These are phyloP conservation scores for Toxonevra muliebris DNA, from an alignment of 2,888 invertebrate species.

Conservation along the genomic window DNA sequence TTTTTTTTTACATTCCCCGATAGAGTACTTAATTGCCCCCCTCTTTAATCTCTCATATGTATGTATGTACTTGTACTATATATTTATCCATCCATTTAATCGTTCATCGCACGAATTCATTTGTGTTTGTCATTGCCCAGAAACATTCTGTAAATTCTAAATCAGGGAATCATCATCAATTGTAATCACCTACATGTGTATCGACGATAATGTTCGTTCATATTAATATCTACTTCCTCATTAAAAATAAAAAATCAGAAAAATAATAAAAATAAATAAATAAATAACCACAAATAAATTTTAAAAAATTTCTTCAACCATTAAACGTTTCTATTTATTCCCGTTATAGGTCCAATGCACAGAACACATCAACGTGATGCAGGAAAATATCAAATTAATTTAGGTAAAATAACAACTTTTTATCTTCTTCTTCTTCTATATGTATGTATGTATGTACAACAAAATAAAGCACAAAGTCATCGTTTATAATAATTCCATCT, in stretches of 20 bases:
- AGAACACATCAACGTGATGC: constrained; percentile 62
- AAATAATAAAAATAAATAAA: constrained; percentile 7
- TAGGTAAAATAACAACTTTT: constrained; percentile 54
- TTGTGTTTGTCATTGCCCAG: constrained; percentile 3
- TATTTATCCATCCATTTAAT: too few species aligned
- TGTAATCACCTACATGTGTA: neutral
- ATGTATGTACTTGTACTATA: too few species aligned
- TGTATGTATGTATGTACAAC: neutral
- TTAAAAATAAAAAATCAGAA: neutral
- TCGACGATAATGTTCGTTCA: neutral
- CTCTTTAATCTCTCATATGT: too few species aligned
- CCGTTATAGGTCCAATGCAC: constrained; percentile 62
- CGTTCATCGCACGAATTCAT: neutral
- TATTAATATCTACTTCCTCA: constrained; percentile 1
- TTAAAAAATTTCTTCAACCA: constrained; percentile 24
- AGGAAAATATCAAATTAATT: constrained; percentile 63
- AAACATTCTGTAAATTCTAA: constrained; percentile 1
- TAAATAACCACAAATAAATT: neutral
- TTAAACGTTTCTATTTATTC: constrained; percentile 37
- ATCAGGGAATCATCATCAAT: neutral
- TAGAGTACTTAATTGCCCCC: too few species aligned
- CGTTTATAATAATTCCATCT: too few species aligned
- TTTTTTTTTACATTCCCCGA: too few species aligned
- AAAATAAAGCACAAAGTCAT: constrained; percentile 9
- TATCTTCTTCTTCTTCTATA: neutral